Conservation (phyloP, 2,888 invertebrate species). For the Temnothorax ravouxi region DNA sequence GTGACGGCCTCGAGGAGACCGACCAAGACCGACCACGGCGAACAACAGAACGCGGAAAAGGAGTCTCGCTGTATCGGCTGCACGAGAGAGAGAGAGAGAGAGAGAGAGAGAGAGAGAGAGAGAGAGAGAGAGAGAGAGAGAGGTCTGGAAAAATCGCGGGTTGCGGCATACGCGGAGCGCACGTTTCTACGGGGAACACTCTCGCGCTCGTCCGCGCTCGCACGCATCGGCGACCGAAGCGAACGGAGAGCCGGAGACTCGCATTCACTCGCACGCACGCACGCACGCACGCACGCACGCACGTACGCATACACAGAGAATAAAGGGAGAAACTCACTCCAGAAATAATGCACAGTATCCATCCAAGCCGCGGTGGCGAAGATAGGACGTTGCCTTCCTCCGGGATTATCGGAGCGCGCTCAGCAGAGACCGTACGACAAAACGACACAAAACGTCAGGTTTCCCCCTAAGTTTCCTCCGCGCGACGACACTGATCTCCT, state of each 20-base stretch:
- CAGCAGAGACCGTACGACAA: slow-evolving; percentile 48
- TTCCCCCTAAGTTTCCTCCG: slow-evolving; percentile 38
- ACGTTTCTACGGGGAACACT: slow-evolving; percentile 16
- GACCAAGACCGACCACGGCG: neutral
- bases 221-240: neutral
- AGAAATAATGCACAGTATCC: slow-evolving; percentile 86
- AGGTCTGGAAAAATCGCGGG: slow-evolving; percentile 10
- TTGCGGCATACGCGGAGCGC: neutral
- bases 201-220: neutral
- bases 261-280: too few relatives aligned
- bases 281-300: too few relatives aligned
- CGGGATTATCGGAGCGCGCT: slow-evolving; percentile 62
- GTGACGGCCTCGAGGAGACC: slow-evolving; percentile 21
- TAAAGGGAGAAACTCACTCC: slow-evolving; percentile 83
- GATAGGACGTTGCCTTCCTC: slow-evolving; percentile 67
- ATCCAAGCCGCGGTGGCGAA: slow-evolving; percentile 82
- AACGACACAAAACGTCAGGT: slow-evolving; percentile 51
- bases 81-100: neutral
- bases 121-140: neutral
- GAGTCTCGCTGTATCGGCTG: neutral
- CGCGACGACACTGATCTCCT: slow-evolving; percentile 53
- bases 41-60: neutral
- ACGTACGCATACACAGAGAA: slow-evolving; percentile 27
- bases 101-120: neutral
- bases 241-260: too few relatives aligned